These are phyloP conservation scores for Gallinago jamesoni DNA, from an alignment of 2,113 vertebrate genomes.

Conservation along the genomic window DNA sequence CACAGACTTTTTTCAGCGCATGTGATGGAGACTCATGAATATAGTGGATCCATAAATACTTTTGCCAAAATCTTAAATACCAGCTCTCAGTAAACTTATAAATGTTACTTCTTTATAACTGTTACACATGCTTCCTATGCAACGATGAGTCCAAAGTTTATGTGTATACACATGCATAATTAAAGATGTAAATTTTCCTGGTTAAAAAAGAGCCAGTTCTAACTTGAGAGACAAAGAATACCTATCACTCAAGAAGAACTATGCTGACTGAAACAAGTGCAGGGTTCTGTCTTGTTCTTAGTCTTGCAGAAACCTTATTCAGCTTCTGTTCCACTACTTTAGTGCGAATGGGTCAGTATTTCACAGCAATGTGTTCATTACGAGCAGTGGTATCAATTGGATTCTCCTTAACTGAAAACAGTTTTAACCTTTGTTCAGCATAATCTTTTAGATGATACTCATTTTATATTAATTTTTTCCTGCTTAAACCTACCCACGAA, in stretches of 20 bases:
- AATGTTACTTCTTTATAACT: neutral
- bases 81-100: neutral
- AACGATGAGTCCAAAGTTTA: neutral
- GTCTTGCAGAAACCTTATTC: neutral
- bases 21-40: neutral
- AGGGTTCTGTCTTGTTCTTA: neutral
- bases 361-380: neutral
- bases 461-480: neutral
- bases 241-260: neutral
- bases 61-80: neutral
- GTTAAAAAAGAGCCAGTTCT: neutral
- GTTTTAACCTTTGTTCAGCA: neutral
- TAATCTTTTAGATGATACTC: neutral
- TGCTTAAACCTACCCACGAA: neutral
- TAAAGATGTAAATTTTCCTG: neutral
- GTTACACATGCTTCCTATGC: neutral
- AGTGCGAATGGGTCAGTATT: neutral
- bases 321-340: neutral
- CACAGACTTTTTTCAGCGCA: neutral
- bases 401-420: neutral
- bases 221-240: neutral
- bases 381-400: neutral
- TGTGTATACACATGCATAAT: neutral
- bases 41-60: neutral
- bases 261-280: neutral